These are phyloP conservation scores for Hemithea aestivaria DNA, from an alignment of 2,888 invertebrate genomes.

Conservation along the genomic window DNA sequence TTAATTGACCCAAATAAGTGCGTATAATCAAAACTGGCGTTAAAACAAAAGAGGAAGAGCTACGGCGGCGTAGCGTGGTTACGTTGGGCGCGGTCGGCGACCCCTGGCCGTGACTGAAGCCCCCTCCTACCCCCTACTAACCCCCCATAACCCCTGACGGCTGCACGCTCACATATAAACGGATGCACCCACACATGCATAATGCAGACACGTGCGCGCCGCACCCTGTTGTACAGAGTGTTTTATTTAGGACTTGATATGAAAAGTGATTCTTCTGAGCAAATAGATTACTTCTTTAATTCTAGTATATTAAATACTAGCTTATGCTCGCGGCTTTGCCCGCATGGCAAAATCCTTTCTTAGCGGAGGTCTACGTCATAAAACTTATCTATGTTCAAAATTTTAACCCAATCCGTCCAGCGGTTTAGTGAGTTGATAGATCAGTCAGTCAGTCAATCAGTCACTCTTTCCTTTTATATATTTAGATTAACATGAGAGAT, in stretches of 20 bases:
- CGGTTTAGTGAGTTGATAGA: no score
- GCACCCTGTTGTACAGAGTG: conserved; percentile 40
- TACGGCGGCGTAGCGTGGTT: conserved; percentile 69
- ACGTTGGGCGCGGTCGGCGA: conserved; percentile 76
- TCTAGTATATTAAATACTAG: no score
- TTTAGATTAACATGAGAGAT: no score
- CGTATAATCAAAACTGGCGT: conserved; percentile 41
- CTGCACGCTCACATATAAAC: conserved; percentile 17
- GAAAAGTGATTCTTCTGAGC: no score
- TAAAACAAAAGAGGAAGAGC: conserved; percentile 67
- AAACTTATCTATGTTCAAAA: no score
- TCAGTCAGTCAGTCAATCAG: no score
- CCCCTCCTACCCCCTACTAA: conserved; percentile 19
- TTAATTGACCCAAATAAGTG: conserved; percentile 57
- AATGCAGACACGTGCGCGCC: conserved; percentile 51
- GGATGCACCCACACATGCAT: conserved; percentile 2
- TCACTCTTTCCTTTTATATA: no score
- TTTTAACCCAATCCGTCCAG: no score
- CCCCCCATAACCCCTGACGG: conserved; percentile 25
- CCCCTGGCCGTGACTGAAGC: conserved; percentile 70
- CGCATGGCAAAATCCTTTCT: no score
- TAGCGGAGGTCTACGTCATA: no score
- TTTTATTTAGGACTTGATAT: conserved; percentile 4
- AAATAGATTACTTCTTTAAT: no score
- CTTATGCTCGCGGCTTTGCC: no score